These are phyloP conservation scores for Conus canariensis DNA, from an alignment of 2,888 invertebrate species.

Conservation along the genomic window DNA sequence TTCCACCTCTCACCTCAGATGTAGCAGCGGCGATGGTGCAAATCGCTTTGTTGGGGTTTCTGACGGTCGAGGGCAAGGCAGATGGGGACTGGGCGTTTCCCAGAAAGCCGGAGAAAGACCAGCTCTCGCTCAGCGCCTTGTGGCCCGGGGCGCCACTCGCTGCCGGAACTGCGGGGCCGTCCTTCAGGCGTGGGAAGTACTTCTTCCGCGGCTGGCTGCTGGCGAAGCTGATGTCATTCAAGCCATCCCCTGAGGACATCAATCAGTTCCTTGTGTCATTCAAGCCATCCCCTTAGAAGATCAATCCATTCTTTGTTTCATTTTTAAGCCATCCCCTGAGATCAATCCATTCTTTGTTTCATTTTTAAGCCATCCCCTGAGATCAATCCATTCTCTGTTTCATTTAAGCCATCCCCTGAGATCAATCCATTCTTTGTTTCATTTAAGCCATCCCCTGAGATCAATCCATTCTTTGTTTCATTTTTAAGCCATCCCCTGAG, in stretches of 20 bases:
- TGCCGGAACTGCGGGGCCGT: conserved; percentile 23
- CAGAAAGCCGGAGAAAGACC: conserved; percentile 81
- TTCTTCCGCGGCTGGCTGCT: conserved; percentile 65
- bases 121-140: conserved; percentile 71
- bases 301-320: too few species aligned
- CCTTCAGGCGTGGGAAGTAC: conserved; percentile 53
- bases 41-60: conserved; percentile 85
- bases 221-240: conserved; percentile 78
- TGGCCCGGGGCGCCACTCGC: conserved; percentile 31
- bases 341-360: too few species aligned
- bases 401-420: conserved; percentile 75
- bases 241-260: conserved; percentile 68
- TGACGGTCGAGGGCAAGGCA: conserved; percentile 71
- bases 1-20: conserved; percentile 81
- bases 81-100: conserved; percentile 58
- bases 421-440: conserved; percentile 37
- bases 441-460: conserved; percentile 74
- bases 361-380: too few species aligned
- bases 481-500: conserved; percentile 75
- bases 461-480: conserved; percentile 41
- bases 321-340: too few species aligned
- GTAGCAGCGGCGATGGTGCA: conserved; percentile 85
- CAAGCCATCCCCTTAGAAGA: too few species aligned
- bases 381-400: conserved; percentile 39
- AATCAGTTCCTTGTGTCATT: too few species aligned